Base-by-base conservation (phyloP, 2,888 invertebrate genomes). In the Mycalesis mineus region DNA sequence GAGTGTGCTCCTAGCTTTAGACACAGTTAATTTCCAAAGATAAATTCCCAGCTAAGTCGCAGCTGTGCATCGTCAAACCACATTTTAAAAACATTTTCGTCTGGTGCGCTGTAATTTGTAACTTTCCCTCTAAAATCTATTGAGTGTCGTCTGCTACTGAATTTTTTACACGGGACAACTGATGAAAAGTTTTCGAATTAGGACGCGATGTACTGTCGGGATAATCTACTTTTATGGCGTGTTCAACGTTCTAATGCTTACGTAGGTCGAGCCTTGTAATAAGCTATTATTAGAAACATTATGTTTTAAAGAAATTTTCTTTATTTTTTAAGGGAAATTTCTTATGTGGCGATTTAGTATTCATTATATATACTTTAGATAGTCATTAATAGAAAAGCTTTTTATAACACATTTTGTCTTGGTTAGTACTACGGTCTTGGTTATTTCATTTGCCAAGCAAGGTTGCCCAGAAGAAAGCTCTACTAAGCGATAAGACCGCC, bases 101-200 rank as follows among this genome's bases (percentile, higher is more conserved):
- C 60, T 56, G 59, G 49, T 42, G 57, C 57, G 55, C 59, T 29
- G 53, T 61, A 60, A 63, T 64, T 58, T 55, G 57, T 57, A 64
- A 64, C 54, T 61, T 64, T 42, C 52, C 57, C 52, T 62, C 55
- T 58, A 49, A 59, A 59, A 59, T 55, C 57, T 57, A 64, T 65
- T 57, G 58, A 55, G 60, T 58, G 50, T 59, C 57, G 49, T 60
- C 63, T 58, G 57, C 59, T 54, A 45, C 37, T 40, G 59, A 57
- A 61, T 58, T 61, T 61, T 54, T 61, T 49, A 58, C 56, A 61
- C 29, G 53, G 40, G 14, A 14, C 51, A 53, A 61, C 51, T 56
- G 58, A 39, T 56, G n/a, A 36, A 57, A 61, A 61, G 42, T 61
- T 61, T 41, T 53, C 13, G 53, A 61, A 61, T 61, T 58, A 61